Base-by-base conservation (phyloP, 1,140 invertebrate species). In the Dolichoris vasculosae region DNA sequence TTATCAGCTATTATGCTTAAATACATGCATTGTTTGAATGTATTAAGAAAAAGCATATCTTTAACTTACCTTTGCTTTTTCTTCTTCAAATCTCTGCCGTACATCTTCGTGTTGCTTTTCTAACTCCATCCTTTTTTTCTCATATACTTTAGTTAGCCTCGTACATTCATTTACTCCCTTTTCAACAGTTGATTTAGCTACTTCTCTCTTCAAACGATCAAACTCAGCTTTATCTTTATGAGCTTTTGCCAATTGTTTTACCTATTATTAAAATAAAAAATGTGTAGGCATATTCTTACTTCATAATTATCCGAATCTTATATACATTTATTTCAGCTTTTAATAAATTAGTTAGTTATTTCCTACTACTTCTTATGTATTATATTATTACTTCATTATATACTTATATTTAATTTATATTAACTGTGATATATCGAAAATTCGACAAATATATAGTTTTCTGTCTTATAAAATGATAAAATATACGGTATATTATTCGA, bases 151-250 rank as follows among this genome's bases (percentile, higher is more conserved):
- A 83, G 95, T 95, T 77, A 97, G 93, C 82, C 96, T 95, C 59
- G 96, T 95, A 51, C 97, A 95, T 93, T 98, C 97, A 40, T 96
- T 95, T 55, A 98, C 97, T 46, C 97, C 97, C 85, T 96, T 96
- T 88, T 97, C 96, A 64, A 98, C 97, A 2, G 97, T 96, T 69
- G 95, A 95, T 85, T 95, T 95, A 30, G 94, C 95, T 3, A 97
- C 95, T 92, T 97, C 96, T 48, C 96, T 92, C 89, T 97, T 97
- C 91, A 96, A 96, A 88, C 96, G 95, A 86, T 91, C 96, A 86
- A 99, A 94, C 92, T 99, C 98, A 88, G 98, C 97, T 90, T 98
- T 97, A 90, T 99, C 98, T 88, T 95, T 96, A 89, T 97, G 96
- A 85, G 95, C 95, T 88, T 97, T 97, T 26, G 96, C 95, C 76